These are phyloP conservation scores for Oriolus oriolus DNA, from an alignment of 2,113 vertebrate genomes.

Conservation along the genomic window DNA sequence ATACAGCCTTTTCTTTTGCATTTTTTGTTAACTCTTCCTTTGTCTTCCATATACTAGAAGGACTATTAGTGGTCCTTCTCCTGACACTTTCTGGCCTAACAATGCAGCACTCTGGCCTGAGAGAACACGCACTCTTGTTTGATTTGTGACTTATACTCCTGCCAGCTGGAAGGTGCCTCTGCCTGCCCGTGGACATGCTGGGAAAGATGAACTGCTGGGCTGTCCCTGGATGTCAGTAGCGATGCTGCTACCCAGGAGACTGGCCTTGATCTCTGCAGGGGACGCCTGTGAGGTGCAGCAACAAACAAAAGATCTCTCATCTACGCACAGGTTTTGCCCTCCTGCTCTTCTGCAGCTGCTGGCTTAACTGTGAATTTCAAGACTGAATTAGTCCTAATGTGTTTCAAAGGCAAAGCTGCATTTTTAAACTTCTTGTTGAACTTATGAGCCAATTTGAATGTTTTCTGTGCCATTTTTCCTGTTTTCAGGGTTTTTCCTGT, in stretches of 20 bases:
- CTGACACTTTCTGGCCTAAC: not conserved
- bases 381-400: not conserved
- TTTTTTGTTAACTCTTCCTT: not conserved
- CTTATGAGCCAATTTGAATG: not conserved
- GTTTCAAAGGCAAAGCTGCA: not conserved
- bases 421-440: not conserved
- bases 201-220: not conserved
- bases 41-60: not conserved
- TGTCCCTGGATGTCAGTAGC: not conserved
- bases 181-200: not conserved
- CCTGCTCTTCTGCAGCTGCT: not conserved
- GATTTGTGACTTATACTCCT: not conserved
- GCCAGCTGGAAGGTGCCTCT: not conserved
- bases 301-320: not conserved
- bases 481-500: not conserved
- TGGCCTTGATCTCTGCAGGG: not conserved
- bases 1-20: not conserved
- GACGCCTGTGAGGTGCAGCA: accelerated
- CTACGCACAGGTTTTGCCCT: accelerated
- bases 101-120: not conserved
- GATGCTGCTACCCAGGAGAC: not conserved
- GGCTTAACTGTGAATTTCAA: not conserved
- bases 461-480: not conserved
- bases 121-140: accelerated
- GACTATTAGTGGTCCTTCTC: not conserved